phyloP scores from a whole-genome alignment of 2,113 vertebrate genomes.

The Colistium nudipinnis region DNA sequence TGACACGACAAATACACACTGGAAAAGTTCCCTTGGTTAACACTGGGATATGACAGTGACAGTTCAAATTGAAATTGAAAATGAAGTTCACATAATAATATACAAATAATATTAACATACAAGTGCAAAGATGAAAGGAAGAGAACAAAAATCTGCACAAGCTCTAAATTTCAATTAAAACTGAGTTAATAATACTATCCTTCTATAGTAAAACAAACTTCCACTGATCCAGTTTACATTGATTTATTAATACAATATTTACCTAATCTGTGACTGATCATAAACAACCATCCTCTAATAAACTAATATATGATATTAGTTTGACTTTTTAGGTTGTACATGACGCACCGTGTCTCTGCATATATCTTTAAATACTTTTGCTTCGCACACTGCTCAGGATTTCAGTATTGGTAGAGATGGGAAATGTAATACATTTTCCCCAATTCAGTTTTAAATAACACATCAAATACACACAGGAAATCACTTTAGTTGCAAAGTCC shows the following conservation, averaged over 20 bases:
- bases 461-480: neutral
- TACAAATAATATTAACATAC: neutral
- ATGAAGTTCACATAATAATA: too few species aligned
- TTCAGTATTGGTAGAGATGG: neutral
- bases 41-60: neutral
- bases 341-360: too few species aligned
- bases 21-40: neutral
- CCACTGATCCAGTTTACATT: neutral
- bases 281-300: too few species aligned
- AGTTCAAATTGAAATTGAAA: neutral
- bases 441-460: neutral
- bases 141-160: neutral
- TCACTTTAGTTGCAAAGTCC: neutral
- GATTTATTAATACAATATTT: neutral
- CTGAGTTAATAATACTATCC: neutral
- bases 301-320: too few species aligned
- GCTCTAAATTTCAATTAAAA: neutral
- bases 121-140: neutral
- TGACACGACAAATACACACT: neutral
- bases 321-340: too few species aligned
- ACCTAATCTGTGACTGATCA: neutral
- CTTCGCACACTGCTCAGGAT: neutral
- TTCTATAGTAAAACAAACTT: neutral
- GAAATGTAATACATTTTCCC: neutral
- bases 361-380: too few species aligned